Percentiles rank a stretch among this genome's conserved stretches.
Evolutionary conservation across 2,888 invertebrate species (phyloP).

Genomic region (Cosmia trapezina): DNA sequence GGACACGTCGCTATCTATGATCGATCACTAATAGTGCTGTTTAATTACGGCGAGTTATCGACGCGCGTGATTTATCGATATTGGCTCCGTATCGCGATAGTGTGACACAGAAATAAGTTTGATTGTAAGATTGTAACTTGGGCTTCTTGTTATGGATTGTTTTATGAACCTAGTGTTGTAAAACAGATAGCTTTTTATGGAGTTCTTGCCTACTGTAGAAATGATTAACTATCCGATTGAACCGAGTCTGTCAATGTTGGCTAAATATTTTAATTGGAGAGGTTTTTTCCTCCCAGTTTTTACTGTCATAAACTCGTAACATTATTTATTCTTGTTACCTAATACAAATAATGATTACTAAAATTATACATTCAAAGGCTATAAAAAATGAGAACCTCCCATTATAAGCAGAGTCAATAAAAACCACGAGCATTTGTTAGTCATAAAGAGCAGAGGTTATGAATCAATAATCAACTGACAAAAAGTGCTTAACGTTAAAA

Average conservation of each 20-base stretch:
- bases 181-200: constrained; percentile 31
- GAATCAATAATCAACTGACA: constrained; percentile 44
- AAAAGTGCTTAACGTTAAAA: constrained; percentile 20
- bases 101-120: constrained; percentile 65
- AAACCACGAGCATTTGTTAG: constrained; percentile 38
- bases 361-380: constrained; percentile 39
- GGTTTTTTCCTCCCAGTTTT: constrained; percentile 26
- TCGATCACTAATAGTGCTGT: constrained; percentile 83
- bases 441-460: constrained; percentile 29
- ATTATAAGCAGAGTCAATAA: constrained; percentile 27
- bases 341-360: constrained; percentile 45
- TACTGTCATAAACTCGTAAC: constrained; percentile 19
- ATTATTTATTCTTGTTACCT: constrained; percentile 19
- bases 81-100: constrained; percentile 79
- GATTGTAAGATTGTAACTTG: constrained; percentile 55
- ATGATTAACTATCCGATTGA: constrained; percentile 29
- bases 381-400: constrained; percentile 35
- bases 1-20: constrained; percentile 75
- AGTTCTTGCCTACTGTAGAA: background rate
- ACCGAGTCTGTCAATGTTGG: background rate
- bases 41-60: constrained; percentile 85
- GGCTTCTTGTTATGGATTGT: constrained; percentile 57
- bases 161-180: constrained; percentile 58
- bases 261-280: constrained; percentile 25
- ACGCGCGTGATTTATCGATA: constrained; percentile 87